phyloP scores from a whole-genome alignment of 2,797 vertebrate species.

The Hybognathus amarus region DNA sequence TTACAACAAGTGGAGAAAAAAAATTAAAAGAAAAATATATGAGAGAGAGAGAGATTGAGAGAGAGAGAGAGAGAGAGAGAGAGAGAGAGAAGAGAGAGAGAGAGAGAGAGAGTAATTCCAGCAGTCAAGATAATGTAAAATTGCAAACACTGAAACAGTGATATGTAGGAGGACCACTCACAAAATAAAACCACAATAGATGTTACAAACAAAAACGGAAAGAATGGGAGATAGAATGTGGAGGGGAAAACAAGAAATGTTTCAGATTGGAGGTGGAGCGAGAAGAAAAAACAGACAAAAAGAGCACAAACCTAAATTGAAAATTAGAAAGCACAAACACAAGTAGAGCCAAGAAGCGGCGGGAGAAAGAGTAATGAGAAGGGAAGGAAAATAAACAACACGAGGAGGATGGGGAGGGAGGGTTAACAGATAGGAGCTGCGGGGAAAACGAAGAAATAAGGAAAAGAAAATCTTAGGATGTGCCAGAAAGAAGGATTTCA shows the following conservation, averaged over 20 bases:
- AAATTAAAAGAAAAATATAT: no score
- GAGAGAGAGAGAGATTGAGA: not conserved
- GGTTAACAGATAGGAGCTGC: not conserved
- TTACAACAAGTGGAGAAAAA: not conserved
- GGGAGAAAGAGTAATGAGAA: conserved; percentile 41
- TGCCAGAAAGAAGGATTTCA: conserved; percentile 42
- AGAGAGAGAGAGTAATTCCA: conserved; percentile 19
- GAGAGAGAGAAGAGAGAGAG: conserved; percentile 6
- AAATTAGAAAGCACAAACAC: conserved; percentile 30
- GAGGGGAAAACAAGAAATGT: not conserved
- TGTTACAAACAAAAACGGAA: not conserved
- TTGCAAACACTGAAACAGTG: conserved; percentile 18
- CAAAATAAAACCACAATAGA: conserved; percentile 34
- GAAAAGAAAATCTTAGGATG: conserved; percentile 34
- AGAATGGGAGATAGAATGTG: not conserved
- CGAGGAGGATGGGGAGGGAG: not conserved
- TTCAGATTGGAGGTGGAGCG: not conserved
- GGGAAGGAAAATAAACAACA: not conserved
- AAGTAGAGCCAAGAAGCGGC: not conserved
- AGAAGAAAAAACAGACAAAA: conserved; percentile 8
- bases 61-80: not conserved
- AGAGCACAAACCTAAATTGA: not conserved
- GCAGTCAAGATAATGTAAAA: conserved; percentile 21
- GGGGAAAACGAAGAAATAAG: conserved; percentile 6
- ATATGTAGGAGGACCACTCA: conserved; percentile 6